phyloP scores from a whole-genome alignment of 2,113 vertebrate species.

The Gopherus evgoodei region DNA sequence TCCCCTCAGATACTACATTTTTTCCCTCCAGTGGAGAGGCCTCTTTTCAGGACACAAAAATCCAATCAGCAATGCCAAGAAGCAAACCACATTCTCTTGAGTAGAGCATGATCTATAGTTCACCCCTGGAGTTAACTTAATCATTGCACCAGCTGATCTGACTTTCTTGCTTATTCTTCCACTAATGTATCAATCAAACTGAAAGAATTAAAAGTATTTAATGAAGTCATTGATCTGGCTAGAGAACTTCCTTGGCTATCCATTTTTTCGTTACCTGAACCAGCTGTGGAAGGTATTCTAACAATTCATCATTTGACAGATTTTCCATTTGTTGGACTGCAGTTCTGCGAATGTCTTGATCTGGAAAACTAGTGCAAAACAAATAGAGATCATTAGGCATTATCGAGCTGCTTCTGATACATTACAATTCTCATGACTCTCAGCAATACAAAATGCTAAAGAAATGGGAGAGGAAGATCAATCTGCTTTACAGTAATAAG shows the following conservation, averaged over 20 bases:
- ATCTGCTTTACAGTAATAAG: neutral
- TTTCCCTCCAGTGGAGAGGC: neutral
- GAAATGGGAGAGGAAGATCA: neutral
- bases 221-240: conserved; percentile 50
- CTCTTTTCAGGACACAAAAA: neutral
- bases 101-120: neutral
- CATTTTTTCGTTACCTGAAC: conserved; percentile 84
- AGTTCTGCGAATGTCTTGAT: conserved; percentile 83
- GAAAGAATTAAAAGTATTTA: conserved; percentile 43
- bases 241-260: neutral
- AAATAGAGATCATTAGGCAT: conserved; percentile 43
- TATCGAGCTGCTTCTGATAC: neutral
- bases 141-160: neutral
- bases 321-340: conserved; percentile 85
- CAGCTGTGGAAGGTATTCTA: conserved; percentile 87
- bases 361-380: conserved; percentile 85
- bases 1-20: neutral
- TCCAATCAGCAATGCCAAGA: neutral
- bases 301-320: conserved; percentile 83
- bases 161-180: conserved; percentile 15
- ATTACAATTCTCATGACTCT: conserved; percentile 18
- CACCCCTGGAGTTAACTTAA: neutral
- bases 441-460: neutral
- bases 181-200: neutral
- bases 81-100: neutral